These are phyloP conservation scores for Manis crassicaudata DNA, from an alignment of 2,797 vertebrate species.

Conservation along the genomic window DNA sequence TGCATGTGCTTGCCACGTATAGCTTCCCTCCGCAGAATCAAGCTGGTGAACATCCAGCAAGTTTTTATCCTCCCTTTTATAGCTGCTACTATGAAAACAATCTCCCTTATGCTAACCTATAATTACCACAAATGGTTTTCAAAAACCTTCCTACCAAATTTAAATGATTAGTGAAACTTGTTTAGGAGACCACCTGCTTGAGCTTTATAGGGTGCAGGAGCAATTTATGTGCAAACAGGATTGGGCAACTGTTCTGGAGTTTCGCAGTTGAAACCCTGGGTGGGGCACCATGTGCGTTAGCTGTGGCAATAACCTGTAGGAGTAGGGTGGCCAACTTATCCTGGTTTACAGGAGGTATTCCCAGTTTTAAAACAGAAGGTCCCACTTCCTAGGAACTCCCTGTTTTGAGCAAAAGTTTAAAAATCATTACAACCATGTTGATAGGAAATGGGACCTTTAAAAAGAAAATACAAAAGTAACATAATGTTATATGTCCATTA, in stretches of 20 bases:
- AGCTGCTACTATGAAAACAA: conserved; percentile 9
- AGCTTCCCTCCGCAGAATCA: not conserved
- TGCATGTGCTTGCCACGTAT: not conserved
- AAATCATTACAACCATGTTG: not conserved
- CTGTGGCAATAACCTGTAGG: not conserved
- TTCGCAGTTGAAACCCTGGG: conserved; percentile 14
- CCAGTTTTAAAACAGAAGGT: not conserved
- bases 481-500: not conserved
- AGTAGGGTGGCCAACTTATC: not conserved
- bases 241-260: not conserved
- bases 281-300: not conserved
- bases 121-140: conserved; percentile 56
- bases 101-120: not conserved
- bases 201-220: conserved; percentile 22
- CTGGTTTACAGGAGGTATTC: not conserved
- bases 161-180: conserved; percentile 56
- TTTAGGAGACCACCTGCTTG: conserved; percentile 50
- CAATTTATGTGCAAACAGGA: conserved; percentile 32
- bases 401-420: not conserved
- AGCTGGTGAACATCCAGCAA: not conserved
- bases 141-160: conserved; percentile 46
- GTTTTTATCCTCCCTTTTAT: conserved; percentile 31
- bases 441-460: conserved; percentile 4
- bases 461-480: not conserved
- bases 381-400: not conserved